These are phyloP conservation scores for Apolygus lucorum DNA, from an alignment of 1,140 invertebrate genomes.

Conservation along the genomic window DNA sequence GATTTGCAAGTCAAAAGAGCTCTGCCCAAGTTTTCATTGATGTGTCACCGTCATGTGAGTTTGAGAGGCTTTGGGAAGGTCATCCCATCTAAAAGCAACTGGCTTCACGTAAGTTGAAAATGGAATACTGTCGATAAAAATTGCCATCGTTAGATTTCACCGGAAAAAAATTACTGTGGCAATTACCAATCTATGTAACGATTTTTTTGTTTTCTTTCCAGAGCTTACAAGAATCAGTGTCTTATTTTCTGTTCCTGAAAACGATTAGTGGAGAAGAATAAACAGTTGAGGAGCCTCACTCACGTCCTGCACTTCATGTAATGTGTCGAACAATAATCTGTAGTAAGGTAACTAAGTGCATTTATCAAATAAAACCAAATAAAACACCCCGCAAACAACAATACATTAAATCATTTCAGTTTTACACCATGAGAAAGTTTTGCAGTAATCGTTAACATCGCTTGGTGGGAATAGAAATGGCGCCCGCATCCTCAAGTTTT, in stretches of 20 bases:
- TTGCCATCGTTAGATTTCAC: neutral
- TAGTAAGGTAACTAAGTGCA: no score
- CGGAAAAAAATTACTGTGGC: neutral
- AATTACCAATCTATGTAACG: neutral
- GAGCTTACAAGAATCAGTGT: neutral
- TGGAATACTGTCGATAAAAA: neutral
- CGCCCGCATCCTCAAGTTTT: no score
- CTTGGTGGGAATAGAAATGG: no score
- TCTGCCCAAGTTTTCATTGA: constrained; percentile 1
- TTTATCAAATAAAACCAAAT: no score
- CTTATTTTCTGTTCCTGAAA: constrained; percentile 2
- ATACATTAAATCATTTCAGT: no score
- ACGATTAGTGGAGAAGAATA: neutral
- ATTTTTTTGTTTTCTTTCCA: neutral
- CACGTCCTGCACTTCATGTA: no score
- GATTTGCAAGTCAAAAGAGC: constrained; percentile 3
- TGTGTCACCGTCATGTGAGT: neutral
- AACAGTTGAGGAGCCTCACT: no score
- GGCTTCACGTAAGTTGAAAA: constrained; percentile 5
- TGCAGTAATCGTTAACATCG: no score
- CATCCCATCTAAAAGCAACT: neutral
- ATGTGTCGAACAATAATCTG: no score
- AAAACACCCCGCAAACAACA: no score
- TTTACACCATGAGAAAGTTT: no score
- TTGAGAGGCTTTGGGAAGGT: constrained; percentile 13